These are phyloP conservation scores for Euproctis similis DNA, from an alignment of 2,888 invertebrate genomes.

Conservation along the genomic window DNA sequence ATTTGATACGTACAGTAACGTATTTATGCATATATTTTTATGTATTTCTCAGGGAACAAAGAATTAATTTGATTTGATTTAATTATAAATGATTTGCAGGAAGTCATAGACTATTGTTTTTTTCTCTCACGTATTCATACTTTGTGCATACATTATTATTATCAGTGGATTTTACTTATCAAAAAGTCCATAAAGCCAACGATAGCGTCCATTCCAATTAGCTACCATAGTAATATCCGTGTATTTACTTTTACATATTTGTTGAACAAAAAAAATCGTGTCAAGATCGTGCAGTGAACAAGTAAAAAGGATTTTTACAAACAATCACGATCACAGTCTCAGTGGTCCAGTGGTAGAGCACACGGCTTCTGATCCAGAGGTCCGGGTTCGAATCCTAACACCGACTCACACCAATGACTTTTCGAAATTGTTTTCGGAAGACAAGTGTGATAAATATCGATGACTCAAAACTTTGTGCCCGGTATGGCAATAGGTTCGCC, in stretches of 20 bases:
- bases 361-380: too few relatives aligned
- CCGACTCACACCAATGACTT: too few relatives aligned
- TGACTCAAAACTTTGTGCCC: too few relatives aligned
- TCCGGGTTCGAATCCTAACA: too few relatives aligned
- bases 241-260: constrained; percentile 12
- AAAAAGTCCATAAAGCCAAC: constrained; percentile 23
- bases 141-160: constrained; percentile 4
- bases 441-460: too few relatives aligned
- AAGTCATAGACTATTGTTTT: constrained; percentile 24
- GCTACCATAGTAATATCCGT: constrained; percentile 34
- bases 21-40: constrained; percentile 1
- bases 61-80: constrained; percentile 22
- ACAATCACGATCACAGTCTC: too few relatives aligned
- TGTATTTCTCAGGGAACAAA: constrained; percentile 37
- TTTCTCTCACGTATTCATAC: constrained; percentile 20
- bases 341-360: too few relatives aligned
- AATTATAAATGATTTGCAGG: constrained; percentile 17
- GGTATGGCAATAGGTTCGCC: too few relatives aligned
- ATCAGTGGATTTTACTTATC: constrained; percentile 20
- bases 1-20: constrained; percentile 1
- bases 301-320: too few relatives aligned
- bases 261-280: constrained; percentile 13
- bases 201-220: constrained; percentile 32
- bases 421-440: too few relatives aligned
- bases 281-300: constrained; percentile 21